phyloP scores from a whole-genome alignment of 2,113 vertebrate species.

The Steatornis caripensis region DNA sequence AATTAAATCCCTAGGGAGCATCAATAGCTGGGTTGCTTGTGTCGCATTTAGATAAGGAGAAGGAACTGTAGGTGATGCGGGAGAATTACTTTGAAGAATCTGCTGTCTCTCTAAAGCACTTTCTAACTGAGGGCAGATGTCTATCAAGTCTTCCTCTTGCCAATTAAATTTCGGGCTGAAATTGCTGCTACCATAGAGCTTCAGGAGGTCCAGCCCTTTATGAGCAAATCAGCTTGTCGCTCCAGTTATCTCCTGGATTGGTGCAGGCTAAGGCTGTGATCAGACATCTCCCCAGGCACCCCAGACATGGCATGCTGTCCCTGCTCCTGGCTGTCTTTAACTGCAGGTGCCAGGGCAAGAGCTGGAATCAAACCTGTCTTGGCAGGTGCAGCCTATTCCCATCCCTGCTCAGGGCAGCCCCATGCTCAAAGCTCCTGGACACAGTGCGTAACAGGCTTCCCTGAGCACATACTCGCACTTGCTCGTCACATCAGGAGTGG shows the following conservation, averaged over 20 bases:
- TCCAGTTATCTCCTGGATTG: neutral
- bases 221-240: neutral
- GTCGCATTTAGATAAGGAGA: neutral
- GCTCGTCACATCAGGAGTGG: neutral
- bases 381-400: neutral
- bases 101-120: neutral
- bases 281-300: neutral
- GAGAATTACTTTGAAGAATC: neutral
- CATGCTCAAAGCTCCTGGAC: neutral
- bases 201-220: neutral
- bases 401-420: neutral
- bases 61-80: neutral
- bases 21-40: neutral
- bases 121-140: neutral
- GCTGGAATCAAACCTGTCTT: neutral
- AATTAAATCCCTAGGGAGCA: constrained; percentile 17
- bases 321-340: neutral
- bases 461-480: rapidly evolving
- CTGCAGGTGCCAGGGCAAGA: neutral
- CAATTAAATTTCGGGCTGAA: neutral
- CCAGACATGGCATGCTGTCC: neutral
- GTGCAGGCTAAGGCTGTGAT: neutral
- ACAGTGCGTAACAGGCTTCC: rapidly evolving
- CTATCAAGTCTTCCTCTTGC: neutral
- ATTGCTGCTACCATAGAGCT: neutral